Conservation (phyloP, 2,113 vertebrate species). For the Trematomus loennbergii region DNA sequence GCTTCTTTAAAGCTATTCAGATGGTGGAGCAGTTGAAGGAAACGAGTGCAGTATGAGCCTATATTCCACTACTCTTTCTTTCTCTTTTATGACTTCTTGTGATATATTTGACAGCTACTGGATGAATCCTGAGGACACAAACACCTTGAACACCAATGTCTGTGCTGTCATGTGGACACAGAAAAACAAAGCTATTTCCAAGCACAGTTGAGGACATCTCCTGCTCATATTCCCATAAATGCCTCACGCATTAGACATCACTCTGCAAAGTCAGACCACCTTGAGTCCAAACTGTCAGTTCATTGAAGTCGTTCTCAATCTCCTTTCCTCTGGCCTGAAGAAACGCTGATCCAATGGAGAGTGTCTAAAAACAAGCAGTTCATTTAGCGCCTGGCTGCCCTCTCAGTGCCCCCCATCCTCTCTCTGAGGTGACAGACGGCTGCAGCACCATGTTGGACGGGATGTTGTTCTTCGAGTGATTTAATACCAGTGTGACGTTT, state of each 20-base stretch:
- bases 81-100: background rate
- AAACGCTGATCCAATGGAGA: conserved; percentile 65
- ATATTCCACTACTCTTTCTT: background rate
- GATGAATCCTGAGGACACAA: conserved; percentile 33
- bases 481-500: background rate
- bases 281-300: conserved; percentile 45
- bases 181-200: background rate
- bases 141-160: conserved; percentile 23
- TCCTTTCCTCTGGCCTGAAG: conserved; percentile 55
- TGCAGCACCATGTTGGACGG: conserved; percentile 6
- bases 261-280: conserved; percentile 10
- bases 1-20: background rate
- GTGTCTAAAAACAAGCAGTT: conserved; percentile 77
- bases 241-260: background rate
- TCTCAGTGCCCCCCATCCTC: conserved; percentile 49
- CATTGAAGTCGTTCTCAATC: conserved; percentile 24
- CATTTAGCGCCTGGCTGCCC: conserved; percentile 76
- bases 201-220: background rate
- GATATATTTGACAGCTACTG: conserved; percentile 53
- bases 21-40: conserved; percentile 4
- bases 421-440: conserved; percentile 44
- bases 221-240: background rate
- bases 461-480: conserved; percentile 7
- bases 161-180: conserved; percentile 19
- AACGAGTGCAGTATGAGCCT: background rate